Evolutionary conservation across 2,113 vertebrate genomes (phyloP), one percentile per base, ranked within the genome.

Genomic region (Ia io): DNA sequence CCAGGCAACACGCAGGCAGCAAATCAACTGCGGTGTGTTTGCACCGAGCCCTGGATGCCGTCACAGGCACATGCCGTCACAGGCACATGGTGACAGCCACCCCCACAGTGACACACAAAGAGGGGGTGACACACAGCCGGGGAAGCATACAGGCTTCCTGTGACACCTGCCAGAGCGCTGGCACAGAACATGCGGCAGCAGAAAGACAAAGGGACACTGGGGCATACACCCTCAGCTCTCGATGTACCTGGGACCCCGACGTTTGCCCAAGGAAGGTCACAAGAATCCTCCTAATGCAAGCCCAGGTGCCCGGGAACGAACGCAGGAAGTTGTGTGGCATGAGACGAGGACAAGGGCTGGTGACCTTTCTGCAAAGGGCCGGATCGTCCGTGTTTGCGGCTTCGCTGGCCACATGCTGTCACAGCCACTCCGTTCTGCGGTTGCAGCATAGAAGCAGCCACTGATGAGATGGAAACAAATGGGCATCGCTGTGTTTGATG

Each of bases 21-120:
- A 83, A 92, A 61, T 95, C 28, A 18, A 90, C 65, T 56, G 90
- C 9, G 8, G 70, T 11, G 22, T 93, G 92, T 95, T 87, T 96
- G 95, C 92, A 61, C 65, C 4, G n/a, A 91, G 96, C 85, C 93
- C 73, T 95, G 73, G 85, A 95, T 97, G 88, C 94, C 37, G 71
- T 97, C 90, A 97, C 94, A 95, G 95, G 67, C 94, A 80, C 92
- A 93, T 30, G 11, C 94, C 37, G 73, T 97, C 90, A 97, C 91
- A 94, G 95, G 69, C 94, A 63, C 92, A 93, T 32, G 9, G 78
- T 96, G 88, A 95, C 85, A 93, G 69, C 88, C 96, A 91, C 96
- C 91, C 92, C 91, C 95, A 71, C 83, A 67, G 73, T 94, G 96
- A 97, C 95, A 97, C 96, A 96, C 67, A 79, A 37, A 85, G 51